These are phyloP conservation scores for Apogon hyalosoma DNA, from an alignment of 2,797 vertebrate genomes.

Conservation along the genomic window DNA sequence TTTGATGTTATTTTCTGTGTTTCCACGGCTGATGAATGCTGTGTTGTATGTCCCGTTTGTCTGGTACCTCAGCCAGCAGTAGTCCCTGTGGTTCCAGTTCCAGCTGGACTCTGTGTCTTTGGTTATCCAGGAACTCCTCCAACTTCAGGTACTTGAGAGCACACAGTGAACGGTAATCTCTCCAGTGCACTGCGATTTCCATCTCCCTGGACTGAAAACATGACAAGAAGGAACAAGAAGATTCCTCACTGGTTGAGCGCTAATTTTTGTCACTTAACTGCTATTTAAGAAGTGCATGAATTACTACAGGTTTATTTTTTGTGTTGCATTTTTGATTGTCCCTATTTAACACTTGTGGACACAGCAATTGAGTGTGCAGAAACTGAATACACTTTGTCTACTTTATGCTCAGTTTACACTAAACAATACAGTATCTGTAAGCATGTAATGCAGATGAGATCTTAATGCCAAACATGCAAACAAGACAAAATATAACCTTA, in stretches of 20 bases:
- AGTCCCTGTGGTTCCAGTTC: constrained; percentile 91
- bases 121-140: constrained; percentile 94
- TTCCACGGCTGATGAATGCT: neutral
- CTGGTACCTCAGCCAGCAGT: constrained; percentile 82
- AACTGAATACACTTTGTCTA: no score
- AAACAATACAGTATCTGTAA: no score
- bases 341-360: no score
- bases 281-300: no score
- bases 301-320: neutral
- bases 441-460: no score
- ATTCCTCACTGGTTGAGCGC: neutral
- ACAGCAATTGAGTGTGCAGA: no score
- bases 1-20: neutral
- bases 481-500: no score
- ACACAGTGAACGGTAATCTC: constrained; percentile 90
- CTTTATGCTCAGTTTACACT: no score
- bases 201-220: constrained; percentile 80
- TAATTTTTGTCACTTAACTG: no score
- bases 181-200: constrained; percentile 91
- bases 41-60: neutral
- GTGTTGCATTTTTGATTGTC: no score
- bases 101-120: constrained; percentile 88
- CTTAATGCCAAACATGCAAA: no score
- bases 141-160: constrained; percentile 93
- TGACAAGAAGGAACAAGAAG: neutral